Conservation (phyloP, 2,888 invertebrate genomes). For the Lomographa bimaculata region DNA sequence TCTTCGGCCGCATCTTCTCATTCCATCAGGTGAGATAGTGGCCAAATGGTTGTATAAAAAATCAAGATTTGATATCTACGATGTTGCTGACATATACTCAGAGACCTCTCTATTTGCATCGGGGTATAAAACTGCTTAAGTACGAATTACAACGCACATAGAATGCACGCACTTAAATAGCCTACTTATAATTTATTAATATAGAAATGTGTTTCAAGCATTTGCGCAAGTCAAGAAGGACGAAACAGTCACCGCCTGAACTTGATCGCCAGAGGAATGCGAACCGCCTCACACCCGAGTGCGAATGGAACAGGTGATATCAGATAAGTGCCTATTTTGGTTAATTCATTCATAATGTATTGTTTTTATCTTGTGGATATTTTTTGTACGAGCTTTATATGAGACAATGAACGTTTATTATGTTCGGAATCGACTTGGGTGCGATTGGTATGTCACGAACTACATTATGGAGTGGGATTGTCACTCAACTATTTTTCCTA, state of each 20-base stretch:
- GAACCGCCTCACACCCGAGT: constrained; percentile 58
- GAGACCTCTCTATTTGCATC: too few relatives aligned
- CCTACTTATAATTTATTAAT: neutral
- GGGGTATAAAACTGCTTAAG: too few relatives aligned
- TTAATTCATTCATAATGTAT: constrained; percentile 18
- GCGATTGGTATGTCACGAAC: constrained; percentile 17
- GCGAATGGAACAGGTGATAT: constrained; percentile 50
- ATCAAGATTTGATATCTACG: too few relatives aligned
- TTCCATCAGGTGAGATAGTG: too few relatives aligned
- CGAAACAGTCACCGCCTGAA: constrained; percentile 31
- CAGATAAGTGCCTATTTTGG: constrained; percentile 28
- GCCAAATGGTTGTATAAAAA: too few relatives aligned
- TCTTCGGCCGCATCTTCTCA: too few relatives aligned
- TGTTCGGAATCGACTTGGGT: constrained; percentile 11
- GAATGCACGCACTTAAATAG: too few relatives aligned
- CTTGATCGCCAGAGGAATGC: constrained; percentile 55
- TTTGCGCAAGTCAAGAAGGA: constrained; percentile 29
- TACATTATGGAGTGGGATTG: neutral
- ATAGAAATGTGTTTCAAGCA: constrained; percentile 9
- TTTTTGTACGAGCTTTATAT: neutral
- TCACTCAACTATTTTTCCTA: neutral
- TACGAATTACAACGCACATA: too few relatives aligned
- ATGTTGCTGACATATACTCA: too few relatives aligned
- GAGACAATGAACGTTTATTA: constrained; percentile 8
- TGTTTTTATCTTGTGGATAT: constrained; percentile 1